phyloP scores from a whole-genome alignment of 1,140 invertebrate species.

The Caenorhabditis latens region DNA sequence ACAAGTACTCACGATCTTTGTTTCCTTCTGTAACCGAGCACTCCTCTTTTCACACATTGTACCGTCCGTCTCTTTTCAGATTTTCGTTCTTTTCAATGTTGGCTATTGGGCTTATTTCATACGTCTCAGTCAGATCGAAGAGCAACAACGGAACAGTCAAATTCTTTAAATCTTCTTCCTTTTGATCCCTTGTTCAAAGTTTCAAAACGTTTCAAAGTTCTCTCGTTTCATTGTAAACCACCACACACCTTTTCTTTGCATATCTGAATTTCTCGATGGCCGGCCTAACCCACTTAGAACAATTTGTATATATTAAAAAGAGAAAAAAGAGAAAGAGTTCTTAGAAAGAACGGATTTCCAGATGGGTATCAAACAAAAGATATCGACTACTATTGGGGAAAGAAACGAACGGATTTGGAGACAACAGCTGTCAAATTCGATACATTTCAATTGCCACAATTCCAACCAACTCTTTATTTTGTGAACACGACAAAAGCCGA shows the following conservation, averaged over 20 bases:
- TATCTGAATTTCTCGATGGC: slow-evolving; percentile 15
- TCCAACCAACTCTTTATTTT: slow-evolving; percentile 70
- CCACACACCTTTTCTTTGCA: background rate
- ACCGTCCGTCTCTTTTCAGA: slow-evolving; percentile 59
- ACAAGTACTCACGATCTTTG: slow-evolving; percentile 95
- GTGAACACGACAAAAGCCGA: slow-evolving; percentile 73
- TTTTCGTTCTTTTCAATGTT: slow-evolving; percentile 93
- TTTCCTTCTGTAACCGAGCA: slow-evolving; percentile 83
- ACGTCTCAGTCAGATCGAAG: slow-evolving; percentile 84
- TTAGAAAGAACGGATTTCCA: slow-evolving; percentile 58
- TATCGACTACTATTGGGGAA: slow-evolving; percentile 71
- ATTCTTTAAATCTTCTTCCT: slow-evolving; percentile 27
- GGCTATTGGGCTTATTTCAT: slow-evolving; percentile 98
- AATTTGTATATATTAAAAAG: background rate
- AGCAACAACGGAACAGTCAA: slow-evolving; percentile 38
- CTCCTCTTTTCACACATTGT: background rate
- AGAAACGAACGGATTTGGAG: slow-evolving; percentile 61
- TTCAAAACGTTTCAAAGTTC: background rate
- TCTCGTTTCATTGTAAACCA: slow-evolving; percentile 26
- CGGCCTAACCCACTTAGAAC: slow-evolving; percentile 30
- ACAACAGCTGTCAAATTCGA: slow-evolving; percentile 70
- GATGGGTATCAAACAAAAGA: slow-evolving; percentile 68
- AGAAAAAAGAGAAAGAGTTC: background rate
- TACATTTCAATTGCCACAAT: slow-evolving; percentile 73
- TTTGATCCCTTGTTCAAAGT: slow-evolving; percentile 27